These are phyloP conservation scores for Oscheius sp. DNA, from an alignment of 2,888 invertebrate genomes.

Conservation along the genomic window DNA sequence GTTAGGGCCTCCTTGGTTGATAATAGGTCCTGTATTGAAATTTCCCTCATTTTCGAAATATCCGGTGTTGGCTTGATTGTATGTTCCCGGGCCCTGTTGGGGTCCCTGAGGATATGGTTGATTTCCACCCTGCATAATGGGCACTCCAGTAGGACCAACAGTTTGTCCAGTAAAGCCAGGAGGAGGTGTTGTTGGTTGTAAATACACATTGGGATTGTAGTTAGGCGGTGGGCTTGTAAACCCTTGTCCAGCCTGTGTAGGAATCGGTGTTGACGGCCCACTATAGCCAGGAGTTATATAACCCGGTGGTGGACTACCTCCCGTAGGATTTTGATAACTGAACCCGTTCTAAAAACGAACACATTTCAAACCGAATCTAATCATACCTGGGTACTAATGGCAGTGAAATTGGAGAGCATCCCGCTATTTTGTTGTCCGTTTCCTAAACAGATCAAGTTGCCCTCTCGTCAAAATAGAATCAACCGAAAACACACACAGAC, in stretches of 20 bases:
- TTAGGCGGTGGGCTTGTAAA: conserved; percentile 30
- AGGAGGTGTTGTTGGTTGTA: conserved; percentile 20
- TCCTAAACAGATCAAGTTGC: conserved; percentile 34
- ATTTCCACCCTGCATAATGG: conserved; percentile 14
- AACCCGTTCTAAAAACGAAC: conserved; percentile 14
- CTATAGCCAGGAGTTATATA: background rate
- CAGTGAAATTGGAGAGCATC: conserved; percentile 37
- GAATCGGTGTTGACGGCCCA: conserved; percentile 8
- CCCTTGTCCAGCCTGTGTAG: background rate
- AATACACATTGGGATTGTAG: conserved; percentile 35
- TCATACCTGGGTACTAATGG: conserved; percentile 35
- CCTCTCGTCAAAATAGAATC: conserved; percentile 1
- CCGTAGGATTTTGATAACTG: conserved; percentile 32
- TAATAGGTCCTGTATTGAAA: conserved; percentile 6
- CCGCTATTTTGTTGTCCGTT: conserved; percentile 38
- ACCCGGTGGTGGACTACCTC: background rate
- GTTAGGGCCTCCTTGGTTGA: conserved; percentile 20
- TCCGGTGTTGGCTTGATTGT: conserved; percentile 20
- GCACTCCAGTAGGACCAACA: background rate
- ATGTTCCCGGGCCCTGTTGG: conserved; percentile 8
- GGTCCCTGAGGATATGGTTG: conserved; percentile 15
- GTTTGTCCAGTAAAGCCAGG: conserved; percentile 15
- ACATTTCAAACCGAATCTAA: conserved; percentile 19
- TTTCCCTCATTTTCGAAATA: conserved; percentile 21
- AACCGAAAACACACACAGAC: conserved; percentile 15